Evolutionary conservation across 2,797 vertebrate species (phyloP), one percentile per base, ranked within the genome.

Genomic region (Pseudomugil gertrudae): DNA sequence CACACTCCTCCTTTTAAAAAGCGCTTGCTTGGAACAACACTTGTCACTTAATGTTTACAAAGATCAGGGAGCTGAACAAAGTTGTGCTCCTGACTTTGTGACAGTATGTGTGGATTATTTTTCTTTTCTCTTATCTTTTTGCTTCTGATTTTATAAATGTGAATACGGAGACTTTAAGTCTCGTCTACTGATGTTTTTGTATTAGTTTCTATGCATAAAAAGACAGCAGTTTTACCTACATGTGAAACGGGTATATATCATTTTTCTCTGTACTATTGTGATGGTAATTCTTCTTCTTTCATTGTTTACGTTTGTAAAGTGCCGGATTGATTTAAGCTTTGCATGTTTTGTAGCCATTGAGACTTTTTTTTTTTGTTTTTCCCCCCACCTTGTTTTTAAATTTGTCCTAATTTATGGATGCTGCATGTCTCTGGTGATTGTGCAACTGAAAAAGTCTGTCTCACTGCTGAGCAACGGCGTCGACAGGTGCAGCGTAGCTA

Each of bases 121-220:
- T 68, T 57, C 55, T 36, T 48, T 60, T 24, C 36, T 32, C 62
- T 65, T 19, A 14, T 57, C 52, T 56, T 50, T 60, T 68, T 48
- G 60, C 24, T 80, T 68, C 5, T 59, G 59, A 56, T 78, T 84
- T 81, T 81, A 79, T 74, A 84, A 82, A 89, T 88, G 81, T 90
- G 82, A 83, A 85, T 73, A 78, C 35, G n/a, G 66, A 82, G 79
- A 76, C 76, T 85, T 84, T 70, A 53, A 81, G 81, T 84, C 65
- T 76, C 55, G 24, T 50, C 66, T 86, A 68, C 82, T 89, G 72
- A 79, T 78, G 54, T 74, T 78, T 78, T 56, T 59, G 71, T 47
- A 75, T 87, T 87, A 72, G 83, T 84, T 89, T 80, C 92, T 92
- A 90, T 93, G 92, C 93, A 92, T 91, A 85, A 67, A 72, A 72